Evolutionary conservation across 1,140 invertebrate genomes (phyloP).

Genomic region (Drosophila kohkoa): DNA sequence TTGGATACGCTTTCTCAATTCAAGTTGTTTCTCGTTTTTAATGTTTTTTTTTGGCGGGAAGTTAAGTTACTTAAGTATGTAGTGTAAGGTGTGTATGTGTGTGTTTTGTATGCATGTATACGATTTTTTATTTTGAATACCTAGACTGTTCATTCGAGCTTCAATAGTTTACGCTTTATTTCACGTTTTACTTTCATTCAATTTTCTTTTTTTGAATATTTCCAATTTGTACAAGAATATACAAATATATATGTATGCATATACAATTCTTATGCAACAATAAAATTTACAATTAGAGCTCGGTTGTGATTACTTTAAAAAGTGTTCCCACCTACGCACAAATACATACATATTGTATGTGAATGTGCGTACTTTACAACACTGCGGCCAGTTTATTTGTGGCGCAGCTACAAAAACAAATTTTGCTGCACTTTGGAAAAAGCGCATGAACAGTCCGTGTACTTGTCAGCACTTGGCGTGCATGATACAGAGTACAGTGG

Average conservation of each 20-base stretch:
- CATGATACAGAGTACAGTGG: conserved; percentile 32
- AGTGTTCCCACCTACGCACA: conserved; percentile 21
- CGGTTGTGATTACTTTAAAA: conserved; percentile 44
- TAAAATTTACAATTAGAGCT: conserved; percentile 46
- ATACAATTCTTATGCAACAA: conserved; percentile 16
- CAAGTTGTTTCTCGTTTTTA: conserved; percentile 26
- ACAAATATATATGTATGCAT: conserved; percentile 51
- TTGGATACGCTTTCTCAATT: conserved; percentile 43
- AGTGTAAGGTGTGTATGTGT: conserved; percentile 19
- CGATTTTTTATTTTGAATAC: conserved; percentile 47
- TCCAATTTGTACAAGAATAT: conserved; percentile 71
- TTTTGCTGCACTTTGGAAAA: conserved; percentile 43
- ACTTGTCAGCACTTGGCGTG: conserved; percentile 6
- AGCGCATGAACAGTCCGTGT: conserved; percentile 50
- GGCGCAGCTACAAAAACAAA: conserved; percentile 73
- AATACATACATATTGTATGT: not conserved
- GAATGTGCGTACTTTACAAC: conserved; percentile 61
- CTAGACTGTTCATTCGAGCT: conserved; percentile 72
- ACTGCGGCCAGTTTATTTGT: conserved; percentile 25
- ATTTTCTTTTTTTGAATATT: conserved; percentile 24
- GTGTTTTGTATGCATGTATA: conserved; percentile 8
- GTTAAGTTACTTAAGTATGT: conserved; percentile 42
- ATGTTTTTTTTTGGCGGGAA: conserved; percentile 38
- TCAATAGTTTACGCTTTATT: conserved; percentile 50
- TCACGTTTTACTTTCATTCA: conserved; percentile 35